Conservation (phyloP, 2,113 vertebrate species). For the Scatophagus argus region DNA sequence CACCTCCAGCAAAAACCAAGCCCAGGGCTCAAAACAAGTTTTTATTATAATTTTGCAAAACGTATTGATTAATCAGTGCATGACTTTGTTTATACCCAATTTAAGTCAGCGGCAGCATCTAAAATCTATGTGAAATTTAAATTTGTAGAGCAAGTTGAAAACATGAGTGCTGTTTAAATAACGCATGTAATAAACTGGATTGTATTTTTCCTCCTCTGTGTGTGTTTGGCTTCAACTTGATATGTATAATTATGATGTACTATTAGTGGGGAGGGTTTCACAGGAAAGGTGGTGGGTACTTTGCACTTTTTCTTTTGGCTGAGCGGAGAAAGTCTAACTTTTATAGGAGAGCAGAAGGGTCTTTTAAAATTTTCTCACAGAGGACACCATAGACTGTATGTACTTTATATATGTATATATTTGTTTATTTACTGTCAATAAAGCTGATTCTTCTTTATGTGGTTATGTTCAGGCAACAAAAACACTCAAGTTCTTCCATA, state of each 20-base stretch:
- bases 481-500: no score
- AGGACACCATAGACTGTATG: no score
- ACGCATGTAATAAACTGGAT: not conserved
- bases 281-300: no score
- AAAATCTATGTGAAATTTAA: not conserved
- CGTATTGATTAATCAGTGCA: not conserved
- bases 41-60: conserved; percentile 2
- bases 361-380: not conserved
- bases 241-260: no score
- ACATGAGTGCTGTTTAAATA: not conserved
- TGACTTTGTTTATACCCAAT: not conserved
- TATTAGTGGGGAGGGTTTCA: no score
- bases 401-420: no score
- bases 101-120: not conserved
- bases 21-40: not conserved
- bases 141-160: not conserved
- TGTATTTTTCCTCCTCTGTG: not conserved
- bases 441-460: no score
- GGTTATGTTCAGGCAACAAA: no score
- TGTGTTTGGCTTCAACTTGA: not conserved
- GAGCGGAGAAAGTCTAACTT: not conserved
- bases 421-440: no score
- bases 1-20: not conserved
- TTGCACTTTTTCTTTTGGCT: not conserved
- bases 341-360: not conserved